These are phyloP conservation scores for Tricholaema leucomelas DNA, from an alignment of 2,113 vertebrate species.

Conservation along the genomic window DNA sequence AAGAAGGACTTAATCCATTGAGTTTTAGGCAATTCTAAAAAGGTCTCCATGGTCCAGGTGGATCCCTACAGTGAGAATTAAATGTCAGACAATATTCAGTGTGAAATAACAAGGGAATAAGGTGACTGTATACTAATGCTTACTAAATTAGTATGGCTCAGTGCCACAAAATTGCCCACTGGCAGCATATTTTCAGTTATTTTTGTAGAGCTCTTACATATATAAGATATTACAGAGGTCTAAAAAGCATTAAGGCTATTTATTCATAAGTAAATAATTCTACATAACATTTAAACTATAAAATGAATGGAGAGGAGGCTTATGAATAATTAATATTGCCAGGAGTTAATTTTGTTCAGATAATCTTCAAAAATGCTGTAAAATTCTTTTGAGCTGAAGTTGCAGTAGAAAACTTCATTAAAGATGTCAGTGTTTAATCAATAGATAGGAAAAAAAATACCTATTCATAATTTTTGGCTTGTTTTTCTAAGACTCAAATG, in stretches of 20 bases:
- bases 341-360: not conserved
- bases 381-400: not conserved
- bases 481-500: not conserved
- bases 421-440: not conserved
- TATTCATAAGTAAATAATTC: constrained; percentile 2
- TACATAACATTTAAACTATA: not conserved
- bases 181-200: not conserved
- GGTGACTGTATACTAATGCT: not conserved
- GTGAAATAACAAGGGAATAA: not conserved
- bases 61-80: not conserved
- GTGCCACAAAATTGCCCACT: not conserved
- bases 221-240: not conserved
- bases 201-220: not conserved
- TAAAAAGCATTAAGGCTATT: not conserved
- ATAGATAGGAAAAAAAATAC: not conserved
- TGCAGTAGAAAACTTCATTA: not conserved
- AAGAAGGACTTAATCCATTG: not conserved
- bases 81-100: not conserved
- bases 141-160: not conserved
- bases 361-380: not conserved
- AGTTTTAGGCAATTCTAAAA: not conserved
- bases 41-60: not conserved
- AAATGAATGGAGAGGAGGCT: not conserved
- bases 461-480: not conserved
- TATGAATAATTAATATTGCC: constrained; percentile 1